These are phyloP conservation scores for Nasonia longicornis DNA, from an alignment of 1,140 invertebrate species.

Conservation along the genomic window DNA sequence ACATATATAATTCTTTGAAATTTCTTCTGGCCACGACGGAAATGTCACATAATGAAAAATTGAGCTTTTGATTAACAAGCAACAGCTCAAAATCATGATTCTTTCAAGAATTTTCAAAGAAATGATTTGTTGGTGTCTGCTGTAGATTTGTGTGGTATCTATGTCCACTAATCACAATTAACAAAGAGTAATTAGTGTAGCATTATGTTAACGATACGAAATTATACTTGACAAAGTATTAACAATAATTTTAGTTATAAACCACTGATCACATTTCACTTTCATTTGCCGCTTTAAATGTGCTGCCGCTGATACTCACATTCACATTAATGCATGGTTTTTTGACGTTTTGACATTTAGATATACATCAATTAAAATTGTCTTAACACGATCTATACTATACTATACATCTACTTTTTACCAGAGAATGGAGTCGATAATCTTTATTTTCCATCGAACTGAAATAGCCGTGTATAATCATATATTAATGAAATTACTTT, in stretches of 20 bases:
- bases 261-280: constrained; percentile 64
- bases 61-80: not conserved
- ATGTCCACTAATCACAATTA: constrained; percentile 50
- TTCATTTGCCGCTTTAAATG: constrained; percentile 69
- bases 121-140: constrained; percentile 27
- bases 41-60: not conserved
- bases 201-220: constrained; percentile 33
- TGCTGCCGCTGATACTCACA: constrained; percentile 58
- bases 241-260: constrained; percentile 64
- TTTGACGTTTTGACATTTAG: constrained; percentile 16
- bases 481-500: no score
- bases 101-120: constrained; percentile 47
- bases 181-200: constrained; percentile 35
- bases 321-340: constrained; percentile 55
- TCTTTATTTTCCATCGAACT: no score
- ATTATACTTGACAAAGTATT: constrained; percentile 67
- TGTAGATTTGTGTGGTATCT: constrained; percentile 24
- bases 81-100: not conserved
- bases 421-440: constrained; percentile 16
- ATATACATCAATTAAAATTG: constrained; percentile 25
- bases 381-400: constrained; percentile 9
- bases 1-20: constrained; percentile 36
- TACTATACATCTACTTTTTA: not conserved
- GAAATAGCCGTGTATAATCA: no score
- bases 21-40: not conserved